Base-by-base conservation (phyloP, 2,888 invertebrate genomes). In the Steinernema hermaphroditum region DNA sequence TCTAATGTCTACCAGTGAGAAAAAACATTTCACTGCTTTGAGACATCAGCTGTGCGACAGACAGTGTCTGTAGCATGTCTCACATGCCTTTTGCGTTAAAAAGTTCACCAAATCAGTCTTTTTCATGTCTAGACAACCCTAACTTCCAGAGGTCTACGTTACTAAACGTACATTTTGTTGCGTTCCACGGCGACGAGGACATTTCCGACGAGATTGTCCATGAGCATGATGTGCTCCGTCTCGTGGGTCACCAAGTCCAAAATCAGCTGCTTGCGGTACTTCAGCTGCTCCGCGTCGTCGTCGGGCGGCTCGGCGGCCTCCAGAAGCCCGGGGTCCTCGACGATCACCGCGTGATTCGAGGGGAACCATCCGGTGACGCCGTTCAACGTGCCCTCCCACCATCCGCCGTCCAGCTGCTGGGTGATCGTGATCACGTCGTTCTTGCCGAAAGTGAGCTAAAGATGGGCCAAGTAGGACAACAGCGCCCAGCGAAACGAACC, bases 311-410 rank as follows among this genome's bases (percentile, higher is more conserved):
- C 27, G 9, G 19, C 54, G 54, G 54, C 22, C 12, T 22, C 54
- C 2, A 6, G 24, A 6, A 54, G 54, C 54, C 19, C 54, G 24
- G 22, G 27, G 27, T 54, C 54, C 12, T 54, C 54, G 32, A 81
- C 50, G 22, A 81, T 32, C 27, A 75, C 72, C 0, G 79, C 81
- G 68, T 79, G 81, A n/a, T 72, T 73, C n/a, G 80, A 75, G 0
- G 86, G 86, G 76, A 86, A 86, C 86, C 86, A 86, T 69, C 85
- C 86, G 22, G 84, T 82, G 6, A 77, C 44, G 0, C 79, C 83
- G 54, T 81, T 76, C 69, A 96, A 89, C 9, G 96, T 97, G 16
- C 97, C 97, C 89, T 98, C 98, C 97, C 97, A 98, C 97, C 97
- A 97, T 54, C 79, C 82, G 72, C 96, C 97, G 86, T 96, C 96